phyloP scores from a whole-genome alignment of 2,113 vertebrate genomes.

The Phrynosoma blainvillii region DNA sequence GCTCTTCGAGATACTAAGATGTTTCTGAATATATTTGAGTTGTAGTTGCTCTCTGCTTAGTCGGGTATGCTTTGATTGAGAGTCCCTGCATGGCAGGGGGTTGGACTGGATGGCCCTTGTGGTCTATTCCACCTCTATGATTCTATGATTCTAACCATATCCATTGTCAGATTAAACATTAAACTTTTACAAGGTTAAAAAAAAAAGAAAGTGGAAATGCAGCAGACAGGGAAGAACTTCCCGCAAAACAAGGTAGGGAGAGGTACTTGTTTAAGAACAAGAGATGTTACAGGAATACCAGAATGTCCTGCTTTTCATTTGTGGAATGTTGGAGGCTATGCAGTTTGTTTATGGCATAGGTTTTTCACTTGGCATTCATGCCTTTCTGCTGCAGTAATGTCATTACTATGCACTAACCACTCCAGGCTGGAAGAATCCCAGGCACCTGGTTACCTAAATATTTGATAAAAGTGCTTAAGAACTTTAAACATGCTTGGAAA shows the following conservation, averaged over 20 bases:
- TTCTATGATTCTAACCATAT: not conserved
- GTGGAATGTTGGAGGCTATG: not conserved
- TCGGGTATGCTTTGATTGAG: not conserved
- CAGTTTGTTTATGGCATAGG: constrained; percentile 11
- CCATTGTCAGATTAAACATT: not conserved
- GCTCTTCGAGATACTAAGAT: not conserved
- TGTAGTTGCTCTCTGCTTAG: not conserved
- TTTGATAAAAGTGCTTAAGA: constrained; percentile 15
- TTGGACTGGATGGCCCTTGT: too few species aligned
- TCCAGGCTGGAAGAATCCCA: not conserved
- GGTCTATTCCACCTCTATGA: too few species aligned
- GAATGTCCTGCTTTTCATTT: not conserved
- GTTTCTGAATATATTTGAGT: not conserved
- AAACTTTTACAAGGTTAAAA: constrained; percentile 5
- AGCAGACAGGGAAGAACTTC: not conserved
- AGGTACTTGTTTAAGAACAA: not conserved
- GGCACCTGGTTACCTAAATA: constrained; percentile 15
- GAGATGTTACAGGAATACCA: not conserved
- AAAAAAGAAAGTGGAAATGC: not conserved
- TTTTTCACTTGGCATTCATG: not conserved
- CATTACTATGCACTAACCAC: constrained; percentile 3
- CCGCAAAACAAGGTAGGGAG: not conserved
- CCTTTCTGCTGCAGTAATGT: constrained; percentile 7
- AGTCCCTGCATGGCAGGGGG: too few species aligned
- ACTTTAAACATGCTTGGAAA: not conserved